Conservation (phyloP, 2,113 vertebrate species). For the Callopanchax toddi region DNA sequence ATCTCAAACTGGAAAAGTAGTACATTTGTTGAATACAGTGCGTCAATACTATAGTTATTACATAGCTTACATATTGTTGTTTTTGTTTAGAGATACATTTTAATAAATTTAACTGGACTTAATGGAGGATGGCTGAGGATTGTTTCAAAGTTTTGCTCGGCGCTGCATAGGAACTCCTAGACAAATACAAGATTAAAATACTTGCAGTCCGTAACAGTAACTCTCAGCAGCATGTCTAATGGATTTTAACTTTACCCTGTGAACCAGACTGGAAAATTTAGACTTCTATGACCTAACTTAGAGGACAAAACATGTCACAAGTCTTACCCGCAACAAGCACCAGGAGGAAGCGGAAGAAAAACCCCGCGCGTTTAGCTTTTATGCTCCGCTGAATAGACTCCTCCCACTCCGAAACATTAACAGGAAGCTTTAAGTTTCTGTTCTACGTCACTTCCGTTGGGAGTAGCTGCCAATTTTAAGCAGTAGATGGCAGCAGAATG, state of each 20-base stretch:
- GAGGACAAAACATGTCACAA: too few species aligned
- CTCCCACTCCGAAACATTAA: constrained; percentile 16
- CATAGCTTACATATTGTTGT: fast-evolving
- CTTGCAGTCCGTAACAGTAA: background rate
- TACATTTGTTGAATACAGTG: fast-evolving
- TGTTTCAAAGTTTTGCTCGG: fast-evolving
- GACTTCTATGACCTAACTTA: too few species aligned
- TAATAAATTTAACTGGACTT: fast-evolving
- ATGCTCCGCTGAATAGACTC: constrained; percentile 24
- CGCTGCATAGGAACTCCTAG: too few species aligned
- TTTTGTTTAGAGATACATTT: fast-evolving
- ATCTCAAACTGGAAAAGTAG: background rate
- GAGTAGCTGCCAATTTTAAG: too few species aligned
- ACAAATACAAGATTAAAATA: fast-evolving
- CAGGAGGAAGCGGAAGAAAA: constrained; percentile 26
- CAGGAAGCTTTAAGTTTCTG: too few species aligned
- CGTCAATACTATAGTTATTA: fast-evolving
- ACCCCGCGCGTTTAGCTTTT: background rate
- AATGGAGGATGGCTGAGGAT: constrained; percentile 51
- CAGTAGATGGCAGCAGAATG: constrained; percentile 1
- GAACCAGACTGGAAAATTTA: too few species aligned
- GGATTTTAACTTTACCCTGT: background rate
- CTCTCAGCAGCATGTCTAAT: background rate
- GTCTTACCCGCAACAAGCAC: fast-evolving
- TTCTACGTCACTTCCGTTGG: background rate